A percentile compares a stretch with the other conserved stretches of the same genome.
Conservation (phyloP, 2,797 vertebrate species). For the Merluccius polli region DNA sequence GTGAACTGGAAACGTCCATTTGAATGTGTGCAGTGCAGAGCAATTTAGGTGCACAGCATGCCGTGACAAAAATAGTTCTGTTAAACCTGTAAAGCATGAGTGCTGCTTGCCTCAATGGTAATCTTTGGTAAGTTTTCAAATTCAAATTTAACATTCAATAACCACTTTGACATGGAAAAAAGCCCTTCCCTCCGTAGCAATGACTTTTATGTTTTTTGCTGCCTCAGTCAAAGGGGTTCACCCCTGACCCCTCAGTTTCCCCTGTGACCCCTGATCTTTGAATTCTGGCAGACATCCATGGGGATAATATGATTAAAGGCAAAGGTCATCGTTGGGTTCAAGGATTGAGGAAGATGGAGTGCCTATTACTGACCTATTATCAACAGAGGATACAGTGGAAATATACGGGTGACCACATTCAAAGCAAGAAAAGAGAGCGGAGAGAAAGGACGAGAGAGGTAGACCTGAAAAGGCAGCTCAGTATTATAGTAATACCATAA, state of each 20-base stretch:
- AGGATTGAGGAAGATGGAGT: conserved; percentile 36
- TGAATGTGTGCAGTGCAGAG: background rate
- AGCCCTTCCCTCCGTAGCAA: background rate
- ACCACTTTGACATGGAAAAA: background rate
- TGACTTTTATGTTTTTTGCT: background rate
- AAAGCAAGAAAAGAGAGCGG: background rate
- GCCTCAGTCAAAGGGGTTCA: background rate
- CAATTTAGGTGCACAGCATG: background rate
- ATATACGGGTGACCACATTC: background rate
- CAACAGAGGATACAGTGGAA: conserved; percentile 8
- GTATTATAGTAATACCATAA: background rate
- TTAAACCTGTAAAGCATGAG: background rate
- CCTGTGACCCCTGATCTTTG: conserved; percentile 17
- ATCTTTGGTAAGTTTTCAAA: background rate
- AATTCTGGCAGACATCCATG: conserved; percentile 19
- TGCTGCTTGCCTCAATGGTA: background rate
- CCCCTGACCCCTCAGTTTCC: conserved; percentile 21
- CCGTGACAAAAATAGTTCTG: background rate
- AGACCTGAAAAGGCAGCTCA: background rate
- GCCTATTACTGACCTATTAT: conserved; percentile 29
- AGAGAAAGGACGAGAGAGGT: background rate
- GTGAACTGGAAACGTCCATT: background rate
- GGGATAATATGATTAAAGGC: conserved; percentile 17
- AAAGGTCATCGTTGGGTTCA: conserved; percentile 41
- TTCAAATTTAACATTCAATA: background rate